A percentile compares a stretch with the other conserved stretches of the same genome.
Evolutionary conservation across 2,888 invertebrate species (phyloP).

Genomic region (Hydropsyche betteni): DNA sequence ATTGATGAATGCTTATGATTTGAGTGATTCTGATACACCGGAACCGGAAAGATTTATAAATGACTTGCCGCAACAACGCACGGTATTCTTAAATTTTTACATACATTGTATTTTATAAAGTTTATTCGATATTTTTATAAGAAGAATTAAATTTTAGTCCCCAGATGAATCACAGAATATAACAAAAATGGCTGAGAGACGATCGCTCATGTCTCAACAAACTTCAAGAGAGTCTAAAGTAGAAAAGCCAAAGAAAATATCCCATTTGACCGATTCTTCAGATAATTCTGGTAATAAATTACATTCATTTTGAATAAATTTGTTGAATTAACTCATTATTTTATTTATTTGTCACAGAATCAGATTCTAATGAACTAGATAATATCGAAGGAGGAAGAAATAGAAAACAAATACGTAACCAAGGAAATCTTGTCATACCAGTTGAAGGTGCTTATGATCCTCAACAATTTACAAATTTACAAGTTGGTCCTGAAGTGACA

Average conservation of each 20-base stretch:
- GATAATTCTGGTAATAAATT: constrained; percentile 59
- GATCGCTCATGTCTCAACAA: constrained; percentile 55
- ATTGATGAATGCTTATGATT: constrained; percentile 44
- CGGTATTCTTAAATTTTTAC: constrained; percentile 28
- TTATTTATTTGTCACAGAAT: constrained; percentile 55
- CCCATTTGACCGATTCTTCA: constrained; percentile 59
- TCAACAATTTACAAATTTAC: constrained; percentile 82
- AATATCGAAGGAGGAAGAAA: constrained; percentile 52
- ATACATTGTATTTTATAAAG: not conserved
- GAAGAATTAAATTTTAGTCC: constrained; percentile 54
- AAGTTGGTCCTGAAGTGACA: constrained; percentile 84
- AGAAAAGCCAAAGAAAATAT: constrained; percentile 52
- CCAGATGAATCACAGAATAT: constrained; percentile 57
- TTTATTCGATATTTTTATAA: no score
- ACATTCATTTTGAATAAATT: constrained; percentile 48
- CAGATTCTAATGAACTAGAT: constrained; percentile 59
- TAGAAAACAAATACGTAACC: constrained; percentile 55
- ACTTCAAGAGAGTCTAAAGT: constrained; percentile 55
- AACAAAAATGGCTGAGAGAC: constrained; percentile 55
- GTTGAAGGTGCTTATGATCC: constrained; percentile 79
- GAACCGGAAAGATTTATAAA: constrained; percentile 51
- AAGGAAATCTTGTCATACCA: constrained; percentile 60
- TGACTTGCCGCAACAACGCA: constrained; percentile 47
- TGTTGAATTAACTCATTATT: not conserved
- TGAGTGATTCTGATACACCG: constrained; percentile 50